Base-by-base conservation (phyloP, 2,888 invertebrate species). In the Acrobasis consociella region DNA sequence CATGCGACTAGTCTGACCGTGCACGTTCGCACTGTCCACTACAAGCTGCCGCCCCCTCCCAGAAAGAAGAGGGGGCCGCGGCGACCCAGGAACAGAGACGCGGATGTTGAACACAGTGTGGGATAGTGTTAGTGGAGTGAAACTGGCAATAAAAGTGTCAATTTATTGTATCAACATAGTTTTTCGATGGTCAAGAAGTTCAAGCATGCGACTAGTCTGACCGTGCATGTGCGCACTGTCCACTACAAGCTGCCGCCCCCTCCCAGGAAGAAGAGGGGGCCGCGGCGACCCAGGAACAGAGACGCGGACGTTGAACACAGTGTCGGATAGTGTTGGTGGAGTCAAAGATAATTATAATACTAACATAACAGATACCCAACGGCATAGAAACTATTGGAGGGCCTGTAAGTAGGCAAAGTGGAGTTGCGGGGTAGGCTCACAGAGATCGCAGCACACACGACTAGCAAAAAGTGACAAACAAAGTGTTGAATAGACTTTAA, bases 21-120 rank as follows among this genome's bases (percentile, higher is more conserved):
- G n/a, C 70, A 71, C 60, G 64, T 69, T 37, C 63, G 64, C 9
- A 67, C 69, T 9, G 66, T 68, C 16, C 70, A 71, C 53, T 66
- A 70, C 62, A 70, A 70, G 42, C 39, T 68, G 51, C 68, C 67
- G 49, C 67, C 65, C 13, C 70, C 68, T 11, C 63, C 67, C 22
- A 46, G 65, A 3, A 66, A 65, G 37, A 59, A 59, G 15, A 49
- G 58, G 5, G 51, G 56, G 22, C 56, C 56, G 22, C 10, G 56
- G 0, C 16, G 42, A 11, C 37, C 42, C 9, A 56, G 22, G 22
- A 42, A 56, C 17, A 56, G 39, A 9, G 22, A 13, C 13, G 22
- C 17, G 11, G 22, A 46, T 9, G 39, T 39, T 9, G 56, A 56
- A 46, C 46, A 46, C 46, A n/a, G n/a, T 11, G n/a, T 46, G 46